Evolutionary conservation across 92 coral and sea anemone species (phyloP), one percentile per base, ranked within the genome.

Genomic region (Epizoanthus ramosus): DNA sequence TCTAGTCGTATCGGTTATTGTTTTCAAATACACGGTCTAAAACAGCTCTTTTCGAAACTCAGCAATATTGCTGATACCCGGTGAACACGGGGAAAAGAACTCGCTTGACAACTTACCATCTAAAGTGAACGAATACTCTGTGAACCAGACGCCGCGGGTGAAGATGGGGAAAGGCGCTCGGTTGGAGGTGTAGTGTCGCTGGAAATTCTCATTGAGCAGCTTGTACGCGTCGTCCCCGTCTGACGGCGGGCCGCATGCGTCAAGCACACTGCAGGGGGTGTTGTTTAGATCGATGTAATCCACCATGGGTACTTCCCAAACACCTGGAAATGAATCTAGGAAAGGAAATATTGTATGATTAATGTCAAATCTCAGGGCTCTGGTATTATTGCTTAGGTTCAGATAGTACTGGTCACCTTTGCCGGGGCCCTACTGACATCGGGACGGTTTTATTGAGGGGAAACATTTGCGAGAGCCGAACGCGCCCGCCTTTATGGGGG

Each of bases 261-360:
- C 83, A 19, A 89, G 80, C 66, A 91, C 80, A 65, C 81, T 89
- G 56, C 95, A 91, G 17, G 68, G 74, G 3, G 8, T 35, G n/a
- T 88, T 86, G 1, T 73, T 14, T 12, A 39, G 71, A 65, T 89
- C 92, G 5, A 37, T 33, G 80, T 86, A 91, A 64, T 91, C 92
- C 9, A 91, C 88, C 83, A 91, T 59, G 7, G 95, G 95, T 2
- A 89, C 92, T 61, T 91, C 95, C 95, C 92, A 89, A 14, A 91
- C 14, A 17, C 90, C 92, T 54, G 95, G 95, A 70, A 82, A 91
- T 8, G 95, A 91, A 74, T 86, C 95, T 91, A 73, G 3, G 81
- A 63, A 47, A 33, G 50, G 28, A 43, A 23, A 39, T 35, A 8
- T 12, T 15, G 61, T 28, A 54, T 50, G 16, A 12, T 50, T 50